Evolutionary conservation across 2,113 vertebrate species (phyloP).

Genomic region (Pipa parva): DNA sequence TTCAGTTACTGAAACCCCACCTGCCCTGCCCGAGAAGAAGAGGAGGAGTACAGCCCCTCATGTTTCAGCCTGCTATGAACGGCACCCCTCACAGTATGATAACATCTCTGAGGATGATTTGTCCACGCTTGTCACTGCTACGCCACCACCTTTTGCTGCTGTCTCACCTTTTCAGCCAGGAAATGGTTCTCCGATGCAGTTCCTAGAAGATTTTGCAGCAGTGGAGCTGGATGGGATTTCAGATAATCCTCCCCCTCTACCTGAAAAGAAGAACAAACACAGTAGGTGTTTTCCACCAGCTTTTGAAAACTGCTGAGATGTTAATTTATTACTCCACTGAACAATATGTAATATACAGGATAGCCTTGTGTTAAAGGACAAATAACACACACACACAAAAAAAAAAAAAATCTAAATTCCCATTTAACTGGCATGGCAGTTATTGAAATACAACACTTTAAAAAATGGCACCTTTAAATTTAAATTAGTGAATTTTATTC

Average conservation of each 20-base stretch:
- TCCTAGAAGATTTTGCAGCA: constrained; percentile 66
- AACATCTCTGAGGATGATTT: constrained; percentile 88
- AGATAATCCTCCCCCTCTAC: constrained; percentile 85
- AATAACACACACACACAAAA: no score
- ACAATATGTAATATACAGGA: no score
- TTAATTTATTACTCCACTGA: no score
- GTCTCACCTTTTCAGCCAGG: constrained; percentile 76
- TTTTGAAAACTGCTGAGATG: no score
- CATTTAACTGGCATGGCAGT: no score
- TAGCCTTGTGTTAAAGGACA: no score
- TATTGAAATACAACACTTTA: no score
- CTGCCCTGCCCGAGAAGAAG: constrained; percentile 91
- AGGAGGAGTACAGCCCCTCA: constrained; percentile 75
- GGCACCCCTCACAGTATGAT: constrained; percentile 88
- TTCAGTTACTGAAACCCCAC: constrained; percentile 64
- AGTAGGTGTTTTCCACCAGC: no score
- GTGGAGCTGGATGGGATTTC: constrained; percentile 65
- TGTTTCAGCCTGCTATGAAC: constrained; percentile 73
- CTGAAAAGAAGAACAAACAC: constrained; percentile 93
- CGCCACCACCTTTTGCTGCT: constrained; percentile 68
- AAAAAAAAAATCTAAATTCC: no score
- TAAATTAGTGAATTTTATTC: no score
- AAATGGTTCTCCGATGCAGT: constrained; percentile 64
- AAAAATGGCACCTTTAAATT: no score
- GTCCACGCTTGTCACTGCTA: constrained; percentile 52